Evolutionary conservation across 2,113 vertebrate species (phyloP).

Genomic region (Garra rufa): DNA sequence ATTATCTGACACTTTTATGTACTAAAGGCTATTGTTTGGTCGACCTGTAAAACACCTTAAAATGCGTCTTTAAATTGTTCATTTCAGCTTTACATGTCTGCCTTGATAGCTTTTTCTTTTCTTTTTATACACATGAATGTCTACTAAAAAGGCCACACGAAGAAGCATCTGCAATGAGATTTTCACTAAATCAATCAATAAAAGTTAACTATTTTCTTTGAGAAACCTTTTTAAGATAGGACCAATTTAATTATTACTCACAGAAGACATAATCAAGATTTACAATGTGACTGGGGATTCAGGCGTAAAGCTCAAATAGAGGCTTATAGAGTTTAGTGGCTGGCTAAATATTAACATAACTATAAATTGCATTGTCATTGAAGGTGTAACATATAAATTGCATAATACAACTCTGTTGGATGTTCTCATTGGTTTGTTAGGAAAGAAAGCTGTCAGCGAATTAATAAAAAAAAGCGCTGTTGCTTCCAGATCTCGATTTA

Average conservation of each 20-base stretch:
- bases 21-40: not conserved
- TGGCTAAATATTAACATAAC: not conserved
- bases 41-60: not conserved
- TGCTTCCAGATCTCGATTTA: too few relatives aligned
- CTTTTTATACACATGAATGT: not conserved
- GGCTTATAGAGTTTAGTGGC: too few relatives aligned
- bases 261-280: not conserved
- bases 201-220: not conserved
- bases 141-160: not conserved
- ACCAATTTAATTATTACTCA: not conserved
- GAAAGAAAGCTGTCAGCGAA: too few relatives aligned
- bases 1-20: not conserved
- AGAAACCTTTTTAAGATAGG: not conserved
- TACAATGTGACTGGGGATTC: not conserved
- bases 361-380: too few relatives aligned
- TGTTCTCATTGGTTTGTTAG: too few relatives aligned
- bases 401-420: too few relatives aligned
- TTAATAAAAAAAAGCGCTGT: too few relatives aligned
- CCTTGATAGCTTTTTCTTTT: not conserved
- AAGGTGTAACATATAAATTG: too few relatives aligned
- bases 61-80: not conserved
- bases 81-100: not conserved
- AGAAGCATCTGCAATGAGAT: not conserved
- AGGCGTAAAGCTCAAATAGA: too few relatives aligned
- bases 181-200: not conserved